Base-by-base conservation (phyloP, 2,888 invertebrate species). In the Smittia aterrima region DNA sequence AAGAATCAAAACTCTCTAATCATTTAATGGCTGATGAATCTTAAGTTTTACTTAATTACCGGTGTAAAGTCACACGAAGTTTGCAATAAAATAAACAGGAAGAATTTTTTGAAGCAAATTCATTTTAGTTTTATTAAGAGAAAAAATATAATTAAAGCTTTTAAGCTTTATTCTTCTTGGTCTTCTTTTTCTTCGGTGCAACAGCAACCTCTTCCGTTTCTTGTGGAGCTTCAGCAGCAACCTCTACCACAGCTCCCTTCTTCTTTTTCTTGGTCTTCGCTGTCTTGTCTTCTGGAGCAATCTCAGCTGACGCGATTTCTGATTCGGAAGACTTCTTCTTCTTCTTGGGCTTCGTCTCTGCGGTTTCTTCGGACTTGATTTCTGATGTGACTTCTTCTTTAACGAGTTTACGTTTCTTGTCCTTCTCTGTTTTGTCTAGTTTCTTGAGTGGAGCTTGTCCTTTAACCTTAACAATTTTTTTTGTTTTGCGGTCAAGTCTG, bases 11-110 rank as follows among this genome's bases (percentile, higher is more conserved):
- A 22, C n/a, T 27, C 16, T 64, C 64, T 64, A 64, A 64, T 64
- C 64, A 64, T 27, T 25, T 64, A 25, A 27, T 27, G 64, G 64
- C 64, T 64, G 64, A 64, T 64, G 64, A 64, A 64, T 27, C 27
- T n/a, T 64, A 64, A 27, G 27, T 64, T 64, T 64, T 64, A 64
- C 27, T 24, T 27, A 64, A 64, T 64, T 22, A 22, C 4, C n/a
- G 58, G 58, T 58, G 22, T 58, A 22, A 58, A 64, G 64, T 64
- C 64, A 64, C 64, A 20, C 20, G 20, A 27, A 13, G 27, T 64
- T 64, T 64, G 64, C 64, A 64, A 64, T 47, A 47, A 47, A 47
- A 47, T 47, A 47, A 47, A n/a, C 16, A 47, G n/a, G 47, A n/a
- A 47, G 47, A 3, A n/a, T 11, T 47, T 47, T 64, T 13, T 25